Conservation (phyloP, 2,113 vertebrate species). For the Oreotrochilus melanogaster region DNA sequence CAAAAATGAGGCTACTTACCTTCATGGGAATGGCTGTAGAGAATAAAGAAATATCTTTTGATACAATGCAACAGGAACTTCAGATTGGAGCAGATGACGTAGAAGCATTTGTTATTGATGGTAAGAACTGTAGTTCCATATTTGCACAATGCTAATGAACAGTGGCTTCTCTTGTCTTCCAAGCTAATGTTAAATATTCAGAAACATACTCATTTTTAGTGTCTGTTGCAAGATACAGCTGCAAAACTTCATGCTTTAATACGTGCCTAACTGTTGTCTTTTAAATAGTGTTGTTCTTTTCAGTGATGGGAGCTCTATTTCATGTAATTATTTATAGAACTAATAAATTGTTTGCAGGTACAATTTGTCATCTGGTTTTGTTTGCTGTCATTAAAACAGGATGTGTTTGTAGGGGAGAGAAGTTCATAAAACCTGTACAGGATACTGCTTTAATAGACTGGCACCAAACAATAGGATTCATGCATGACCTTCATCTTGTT, state of each 20-base stretch:
- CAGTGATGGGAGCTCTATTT: not conserved
- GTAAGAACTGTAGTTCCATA: constrained; percentile 70
- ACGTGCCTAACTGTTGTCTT: not conserved
- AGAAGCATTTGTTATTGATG: constrained; percentile 98
- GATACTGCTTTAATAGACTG: constrained; percentile 34
- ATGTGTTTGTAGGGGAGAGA: constrained; percentile 36
- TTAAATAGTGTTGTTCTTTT: not conserved
- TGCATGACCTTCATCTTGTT: constrained; percentile 11
- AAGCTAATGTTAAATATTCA: not conserved
- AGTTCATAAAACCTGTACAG: constrained; percentile 46
- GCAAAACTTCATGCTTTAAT: not conserved
- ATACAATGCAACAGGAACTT: constrained; percentile 96
- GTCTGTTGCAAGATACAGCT: not conserved
- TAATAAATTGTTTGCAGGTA: constrained; percentile 16
- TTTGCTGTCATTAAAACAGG: constrained; percentile 39
- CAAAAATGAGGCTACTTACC: constrained; percentile 97
- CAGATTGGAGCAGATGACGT: constrained; percentile 94
- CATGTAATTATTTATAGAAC: not conserved
- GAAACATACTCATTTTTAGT: not conserved
- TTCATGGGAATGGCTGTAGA: constrained; percentile 99
- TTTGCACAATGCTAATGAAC: not conserved
- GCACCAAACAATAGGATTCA: constrained; percentile 5
- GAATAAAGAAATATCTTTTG: constrained; percentile 96
- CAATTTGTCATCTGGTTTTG: constrained; percentile 35
- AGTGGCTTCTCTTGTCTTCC: not conserved